phyloP scores from a whole-genome alignment of 2,888 invertebrate genomes.

The Erebia palarica region DNA sequence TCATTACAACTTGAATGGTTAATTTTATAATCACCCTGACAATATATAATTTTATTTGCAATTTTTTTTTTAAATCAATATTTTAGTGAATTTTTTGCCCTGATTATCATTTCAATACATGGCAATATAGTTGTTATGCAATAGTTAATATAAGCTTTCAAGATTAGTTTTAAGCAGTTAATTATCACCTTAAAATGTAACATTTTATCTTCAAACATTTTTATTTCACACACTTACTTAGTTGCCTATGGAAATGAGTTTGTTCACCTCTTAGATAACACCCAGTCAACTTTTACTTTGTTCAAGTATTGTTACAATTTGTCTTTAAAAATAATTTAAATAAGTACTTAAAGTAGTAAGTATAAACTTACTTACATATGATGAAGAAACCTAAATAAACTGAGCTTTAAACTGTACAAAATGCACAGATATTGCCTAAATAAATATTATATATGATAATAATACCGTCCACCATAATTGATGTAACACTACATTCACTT shows the following conservation, averaged over 20 bases:
- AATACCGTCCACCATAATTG: neutral
- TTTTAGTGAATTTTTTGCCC: neutral
- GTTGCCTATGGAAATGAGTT: conserved; percentile 33
- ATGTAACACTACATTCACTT: too few species aligned
- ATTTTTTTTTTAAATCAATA: neutral
- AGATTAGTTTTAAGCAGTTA: neutral
- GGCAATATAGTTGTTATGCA: too few species aligned
- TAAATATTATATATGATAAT: too few species aligned
- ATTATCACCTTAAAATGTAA: neutral
- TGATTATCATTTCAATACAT: neutral
- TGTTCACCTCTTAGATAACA: conserved; percentile 33
- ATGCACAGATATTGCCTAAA: neutral
- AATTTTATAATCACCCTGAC: conserved; percentile 19
- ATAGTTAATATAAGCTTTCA: neutral
- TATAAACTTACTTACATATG: neutral
- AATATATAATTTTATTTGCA: conserved; percentile 10
- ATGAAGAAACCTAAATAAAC: neutral
- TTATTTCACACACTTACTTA: conserved; percentile 30
- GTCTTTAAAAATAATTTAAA: conserved; percentile 3
- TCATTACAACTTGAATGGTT: conserved; percentile 14
- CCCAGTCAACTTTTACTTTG: conserved; percentile 30
- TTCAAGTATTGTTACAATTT: conserved; percentile 14
- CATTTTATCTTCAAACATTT: conserved; percentile 15
- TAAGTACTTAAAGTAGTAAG: too few species aligned
- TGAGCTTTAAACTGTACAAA: neutral